Evolutionary conservation across 2,797 vertebrate genomes (phyloP).

Genomic region (Psittacula echo): DNA sequence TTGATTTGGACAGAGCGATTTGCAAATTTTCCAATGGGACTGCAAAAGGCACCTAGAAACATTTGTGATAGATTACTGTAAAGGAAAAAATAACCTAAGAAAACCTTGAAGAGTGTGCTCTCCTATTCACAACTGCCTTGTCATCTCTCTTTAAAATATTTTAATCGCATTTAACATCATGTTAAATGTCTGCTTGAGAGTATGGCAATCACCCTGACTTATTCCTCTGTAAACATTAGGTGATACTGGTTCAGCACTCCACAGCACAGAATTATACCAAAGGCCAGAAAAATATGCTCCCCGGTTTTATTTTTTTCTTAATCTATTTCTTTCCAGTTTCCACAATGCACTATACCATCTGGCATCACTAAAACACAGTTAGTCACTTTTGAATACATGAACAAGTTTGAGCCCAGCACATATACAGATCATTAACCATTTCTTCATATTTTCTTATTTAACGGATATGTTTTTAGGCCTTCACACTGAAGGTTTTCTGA

Average conservation of each 20-base stretch:
- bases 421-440: conserved; percentile 33
- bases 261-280: conserved; percentile 60
- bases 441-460: conserved; percentile 26
- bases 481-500: neutral
- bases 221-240: conserved; percentile 56
- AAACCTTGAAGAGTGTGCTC: neutral
- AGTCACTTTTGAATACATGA: conserved; percentile 65
- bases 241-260: conserved; percentile 57
- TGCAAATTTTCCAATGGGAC: neutral
- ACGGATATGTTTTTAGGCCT: neutral
- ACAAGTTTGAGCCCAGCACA: conserved; percentile 27
- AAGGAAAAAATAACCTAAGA: neutral
- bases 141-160: conserved; percentile 1
- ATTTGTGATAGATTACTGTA: neutral
- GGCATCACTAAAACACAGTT: conserved; percentile 57
- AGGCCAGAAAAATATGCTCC: conserved; percentile 73
- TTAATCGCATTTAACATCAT: neutral
- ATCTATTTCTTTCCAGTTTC: conserved; percentile 75
- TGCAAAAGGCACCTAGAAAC: neutral
- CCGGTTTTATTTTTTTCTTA: conserved; percentile 65
- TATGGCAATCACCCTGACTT: conserved; percentile 33
- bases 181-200: conserved; percentile 26
- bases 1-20: neutral
- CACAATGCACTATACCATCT: conserved; percentile 48
- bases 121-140: neutral